Conservation (phyloP, 2,113 vertebrate genomes). For the Canis aureus region DNA sequence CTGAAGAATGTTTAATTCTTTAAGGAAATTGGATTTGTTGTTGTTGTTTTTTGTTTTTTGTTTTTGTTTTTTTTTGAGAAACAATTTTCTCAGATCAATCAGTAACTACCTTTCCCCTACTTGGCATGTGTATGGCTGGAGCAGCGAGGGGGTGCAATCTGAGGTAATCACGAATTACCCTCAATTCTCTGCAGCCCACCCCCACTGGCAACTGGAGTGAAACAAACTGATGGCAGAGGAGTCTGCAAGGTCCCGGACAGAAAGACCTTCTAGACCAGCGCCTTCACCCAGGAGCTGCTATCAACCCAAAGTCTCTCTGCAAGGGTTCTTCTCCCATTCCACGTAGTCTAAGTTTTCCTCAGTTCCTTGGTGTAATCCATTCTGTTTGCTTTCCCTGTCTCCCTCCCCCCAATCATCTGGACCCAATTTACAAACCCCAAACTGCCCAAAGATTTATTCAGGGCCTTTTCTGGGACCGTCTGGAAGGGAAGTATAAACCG, state of each 20-base stretch:
- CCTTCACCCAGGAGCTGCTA: neutral
- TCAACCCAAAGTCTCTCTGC: neutral
- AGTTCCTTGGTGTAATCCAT: slow-evolving; percentile 43
- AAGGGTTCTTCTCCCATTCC: neutral
- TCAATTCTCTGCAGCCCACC: neutral
- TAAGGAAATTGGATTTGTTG: neutral
- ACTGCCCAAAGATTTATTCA: slow-evolving; percentile 80
- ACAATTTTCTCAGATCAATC: neutral
- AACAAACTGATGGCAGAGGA: neutral
- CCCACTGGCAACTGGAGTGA: neutral
- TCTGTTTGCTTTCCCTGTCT: slow-evolving; percentile 58
- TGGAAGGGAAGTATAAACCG: slow-evolving; percentile 74
- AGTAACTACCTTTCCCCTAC: neutral
- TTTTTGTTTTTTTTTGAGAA: slow-evolving; percentile 1
- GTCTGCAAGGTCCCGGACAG: neutral
- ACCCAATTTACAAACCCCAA: slow-evolving; percentile 82
- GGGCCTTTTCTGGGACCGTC: slow-evolving; percentile 71
- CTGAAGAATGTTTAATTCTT: slow-evolving; percentile 35
- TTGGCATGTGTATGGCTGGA: neutral
- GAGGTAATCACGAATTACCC: neutral
- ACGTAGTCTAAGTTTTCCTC: slow-evolving; percentile 33
- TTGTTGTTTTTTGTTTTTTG: neutral
- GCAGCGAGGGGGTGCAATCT: neutral
- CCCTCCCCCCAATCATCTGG: slow-evolving; percentile 80
- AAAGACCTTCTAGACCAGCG: neutral